A percentile compares a stretch with the other conserved stretches of the same genome.
Evolutionary conservation across 2,888 invertebrate genomes (phyloP).

Genomic region (Geophilus truncorum): DNA sequence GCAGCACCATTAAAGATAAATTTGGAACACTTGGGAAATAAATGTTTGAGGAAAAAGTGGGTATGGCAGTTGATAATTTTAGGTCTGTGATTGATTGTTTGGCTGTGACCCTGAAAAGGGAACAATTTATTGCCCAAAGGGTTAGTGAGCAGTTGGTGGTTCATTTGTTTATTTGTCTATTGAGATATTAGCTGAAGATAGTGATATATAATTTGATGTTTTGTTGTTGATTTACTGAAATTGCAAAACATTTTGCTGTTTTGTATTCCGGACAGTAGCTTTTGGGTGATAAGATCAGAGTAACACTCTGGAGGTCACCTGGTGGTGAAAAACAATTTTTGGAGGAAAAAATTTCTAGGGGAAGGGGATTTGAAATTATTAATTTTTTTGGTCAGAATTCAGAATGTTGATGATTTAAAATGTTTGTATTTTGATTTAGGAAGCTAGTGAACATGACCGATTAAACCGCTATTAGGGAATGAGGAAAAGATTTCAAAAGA

Average conservation of each 20-base stretch:
- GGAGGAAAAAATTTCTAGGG: background rate
- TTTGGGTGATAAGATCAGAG: background rate
- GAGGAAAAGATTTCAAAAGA: too few relatives aligned
- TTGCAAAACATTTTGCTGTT: conserved; percentile 6
- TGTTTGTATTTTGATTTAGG: too few relatives aligned
- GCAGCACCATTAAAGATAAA: background rate
- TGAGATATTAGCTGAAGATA: background rate
- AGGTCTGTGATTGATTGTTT: background rate
- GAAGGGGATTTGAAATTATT: too few relatives aligned
- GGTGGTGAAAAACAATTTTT: background rate
- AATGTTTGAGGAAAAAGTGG: background rate
- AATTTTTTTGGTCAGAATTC: too few relatives aligned
- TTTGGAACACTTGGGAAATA: background rate
- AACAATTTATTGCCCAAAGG: conserved; percentile 3
- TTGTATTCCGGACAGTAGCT: background rate
- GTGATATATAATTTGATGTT: background rate
- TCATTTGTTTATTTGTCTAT: background rate
- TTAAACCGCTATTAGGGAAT: too few relatives aligned
- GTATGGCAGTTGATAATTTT: too few relatives aligned
- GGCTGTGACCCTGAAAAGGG: background rate
- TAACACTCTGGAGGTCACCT: background rate
- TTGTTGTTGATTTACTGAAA: background rate
- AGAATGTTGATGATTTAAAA: background rate
- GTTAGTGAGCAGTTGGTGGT: too few relatives aligned
- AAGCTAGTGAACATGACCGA: too few relatives aligned